Evolutionary conservation across 1,140 invertebrate genomes (phyloP), one percentile per base, ranked within the genome.

Genomic region (Caenorhabditis remanei): DNA sequence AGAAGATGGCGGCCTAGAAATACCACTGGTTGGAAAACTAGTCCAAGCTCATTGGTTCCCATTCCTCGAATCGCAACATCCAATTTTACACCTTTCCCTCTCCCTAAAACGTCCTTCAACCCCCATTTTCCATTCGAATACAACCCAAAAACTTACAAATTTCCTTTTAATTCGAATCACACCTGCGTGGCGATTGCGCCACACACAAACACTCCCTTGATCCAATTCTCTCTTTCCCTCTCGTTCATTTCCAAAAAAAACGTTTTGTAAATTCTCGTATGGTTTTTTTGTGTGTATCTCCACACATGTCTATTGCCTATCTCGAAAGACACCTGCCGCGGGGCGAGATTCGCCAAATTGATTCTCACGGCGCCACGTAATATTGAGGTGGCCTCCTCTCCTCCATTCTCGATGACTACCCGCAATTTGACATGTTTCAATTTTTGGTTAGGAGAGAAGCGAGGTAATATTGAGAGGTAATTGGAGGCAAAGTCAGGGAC

Each of bases 321-420:
- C 21, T 71, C 40, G 40, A 58, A 19, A 58, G 55, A 58, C 43
- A 32, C 43, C 65, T 32, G 9, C 9, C 32, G 63, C 58, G 58
- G 24, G n/a, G n/a, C 61, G 61, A 79, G 71, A 79, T 79, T 79
- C 71, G 71, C 71, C 71, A 79, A 79, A 79, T 79, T 79, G 71
- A 50, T 79, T 79, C 71, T 53, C 71, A 41, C 19, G 46, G 19
- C 61, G 61, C 61, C 61, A 63, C 24, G 24, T 21, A 63, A 11
- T 16, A 8, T 8, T 58, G 9, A 5, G n/a, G 11, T 13, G 61
- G 61, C 24, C 14, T 19, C 55, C 14, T 14, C 9, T 9, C 9
- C 9, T 53, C 50, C 50, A 9, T 53, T 32, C 32, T 32, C 32
- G 32, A 32, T 32, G 32, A 32, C 32, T 16, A 19, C 14, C 55